phyloP scores from a whole-genome alignment of 2,797 vertebrate genomes.

The Neosilurus mollespiculum region DNA sequence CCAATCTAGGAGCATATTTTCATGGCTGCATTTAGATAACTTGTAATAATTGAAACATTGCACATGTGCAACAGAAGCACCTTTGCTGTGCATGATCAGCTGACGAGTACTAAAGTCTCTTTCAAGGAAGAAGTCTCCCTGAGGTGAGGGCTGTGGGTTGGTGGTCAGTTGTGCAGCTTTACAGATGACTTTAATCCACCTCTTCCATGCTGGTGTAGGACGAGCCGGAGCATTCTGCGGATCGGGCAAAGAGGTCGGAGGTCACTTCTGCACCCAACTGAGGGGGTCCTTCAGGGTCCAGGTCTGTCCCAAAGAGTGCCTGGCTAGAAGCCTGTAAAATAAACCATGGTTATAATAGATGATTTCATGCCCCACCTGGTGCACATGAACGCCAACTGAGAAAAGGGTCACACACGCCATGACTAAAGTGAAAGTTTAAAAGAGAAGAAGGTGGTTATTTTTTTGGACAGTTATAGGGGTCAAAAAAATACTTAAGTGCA shows the following conservation, averaged over 20 bases:
- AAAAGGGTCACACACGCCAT: not conserved
- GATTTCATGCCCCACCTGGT: constrained; percentile 24
- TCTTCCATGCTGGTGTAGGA: constrained; percentile 99
- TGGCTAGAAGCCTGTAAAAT: constrained; percentile 90
- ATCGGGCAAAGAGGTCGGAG: constrained; percentile 80
- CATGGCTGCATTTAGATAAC: constrained; percentile 17
- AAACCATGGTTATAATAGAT: constrained; percentile 65
- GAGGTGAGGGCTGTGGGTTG: constrained; percentile 31
- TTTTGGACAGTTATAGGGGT: not conserved
- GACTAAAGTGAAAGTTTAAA: not conserved
- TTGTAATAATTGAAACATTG: constrained; percentile 35
- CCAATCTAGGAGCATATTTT: constrained; percentile 34
- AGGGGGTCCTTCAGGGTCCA: constrained; percentile 84
- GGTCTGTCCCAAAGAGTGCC: constrained; percentile 80
- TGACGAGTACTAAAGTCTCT: constrained; percentile 55
- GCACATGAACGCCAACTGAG: constrained; percentile 27
- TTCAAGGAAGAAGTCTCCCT: constrained; percentile 41
- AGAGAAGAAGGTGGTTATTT: constrained; percentile 4
- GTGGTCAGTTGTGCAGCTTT: not conserved
- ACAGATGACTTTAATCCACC: constrained; percentile 79
- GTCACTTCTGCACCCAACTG: constrained; percentile 80
- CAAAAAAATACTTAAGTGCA: not conserved
- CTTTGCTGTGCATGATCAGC: constrained; percentile 49
- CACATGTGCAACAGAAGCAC: constrained; percentile 47
- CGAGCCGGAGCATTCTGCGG: constrained; percentile 80